A percentile compares a stretch with the other conserved stretches of the same genome.
Conservation (phyloP, 2,797 vertebrate species). For the Pangasius mekongensis region DNA sequence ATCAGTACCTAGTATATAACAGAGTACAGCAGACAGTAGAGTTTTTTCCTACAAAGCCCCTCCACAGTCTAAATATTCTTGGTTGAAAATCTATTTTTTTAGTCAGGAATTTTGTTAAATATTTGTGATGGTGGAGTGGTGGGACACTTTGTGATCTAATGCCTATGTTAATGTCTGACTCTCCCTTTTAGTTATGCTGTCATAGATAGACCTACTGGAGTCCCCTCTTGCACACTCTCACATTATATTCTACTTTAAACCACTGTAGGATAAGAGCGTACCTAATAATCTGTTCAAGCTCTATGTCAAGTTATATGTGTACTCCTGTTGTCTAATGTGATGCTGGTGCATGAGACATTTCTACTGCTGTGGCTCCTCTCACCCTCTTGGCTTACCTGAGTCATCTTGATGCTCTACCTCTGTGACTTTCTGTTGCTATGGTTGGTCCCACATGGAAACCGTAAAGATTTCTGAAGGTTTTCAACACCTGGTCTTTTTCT, state of each 20-base stretch:
- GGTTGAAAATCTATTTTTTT: no score
- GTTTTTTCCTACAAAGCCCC: neutral
- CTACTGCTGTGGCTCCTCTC: neutral
- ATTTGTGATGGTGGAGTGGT: neutral
- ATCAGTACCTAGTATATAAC: neutral
- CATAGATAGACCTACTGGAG: neutral
- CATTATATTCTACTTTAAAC: neutral
- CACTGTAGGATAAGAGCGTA: neutral
- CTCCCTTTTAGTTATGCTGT: neutral
- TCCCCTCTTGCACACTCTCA: neutral
- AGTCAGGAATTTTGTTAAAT: no score
- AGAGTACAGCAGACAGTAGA: neutral
- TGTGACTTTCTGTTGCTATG: neutral
- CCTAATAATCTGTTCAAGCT: neutral
- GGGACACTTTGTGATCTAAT: neutral
- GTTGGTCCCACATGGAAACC: neutral
- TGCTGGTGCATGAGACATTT: neutral
- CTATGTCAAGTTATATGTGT: neutral
- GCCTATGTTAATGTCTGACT: neutral
- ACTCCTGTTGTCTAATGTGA: neutral
- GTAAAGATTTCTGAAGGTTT: neutral
- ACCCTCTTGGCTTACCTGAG: neutral
- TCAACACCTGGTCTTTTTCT: neutral
- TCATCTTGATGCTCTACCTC: neutral
- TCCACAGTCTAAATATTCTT: neutral